Evolutionary conservation across 1,140 invertebrate species (phyloP).

Genomic region (Rhizoglyphus robini): DNA sequence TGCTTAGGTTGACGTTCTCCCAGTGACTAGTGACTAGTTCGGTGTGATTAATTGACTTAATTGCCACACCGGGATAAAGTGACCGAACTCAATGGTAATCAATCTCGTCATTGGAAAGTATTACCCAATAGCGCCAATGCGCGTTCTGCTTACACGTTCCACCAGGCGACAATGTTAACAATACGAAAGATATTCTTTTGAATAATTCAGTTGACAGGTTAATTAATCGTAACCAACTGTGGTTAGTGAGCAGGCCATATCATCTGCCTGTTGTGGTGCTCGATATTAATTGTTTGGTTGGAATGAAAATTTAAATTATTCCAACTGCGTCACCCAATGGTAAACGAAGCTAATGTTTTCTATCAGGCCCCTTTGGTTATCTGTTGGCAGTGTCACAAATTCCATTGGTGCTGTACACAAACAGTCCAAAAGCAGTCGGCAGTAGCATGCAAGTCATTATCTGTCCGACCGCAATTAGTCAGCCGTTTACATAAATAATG

Average conservation of each 20-base stretch:
- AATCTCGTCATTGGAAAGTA: too few species aligned
- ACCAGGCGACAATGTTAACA: too few species aligned
- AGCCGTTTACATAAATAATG: conserved; percentile 15
- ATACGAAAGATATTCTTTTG: too few species aligned
- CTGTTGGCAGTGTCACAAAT: not conserved
- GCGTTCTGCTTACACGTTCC: too few species aligned
- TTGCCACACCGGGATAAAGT: too few species aligned
- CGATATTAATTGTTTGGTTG: not conserved
- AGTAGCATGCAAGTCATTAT: not conserved
- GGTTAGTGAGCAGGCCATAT: not conserved
- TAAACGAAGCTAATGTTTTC: not conserved
- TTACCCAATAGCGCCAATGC: too few species aligned
- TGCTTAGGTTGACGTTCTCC: too few species aligned
- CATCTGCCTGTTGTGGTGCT: not conserved
- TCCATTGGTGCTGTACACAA: too few species aligned
- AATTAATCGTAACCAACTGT: not conserved
- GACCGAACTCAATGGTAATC: too few species aligned
- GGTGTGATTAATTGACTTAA: too few species aligned
- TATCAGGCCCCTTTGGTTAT: not conserved
- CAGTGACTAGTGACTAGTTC: too few species aligned
- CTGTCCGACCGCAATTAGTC: not conserved
- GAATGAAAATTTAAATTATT: conserved; percentile 13
- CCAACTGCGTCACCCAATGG: not conserved
- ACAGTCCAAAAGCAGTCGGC: too few species aligned
- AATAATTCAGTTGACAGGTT: conserved; percentile 11